These are phyloP conservation scores for Rallus crepitans DNA, from an alignment of 2,797 vertebrate genomes.

Conservation along the genomic window DNA sequence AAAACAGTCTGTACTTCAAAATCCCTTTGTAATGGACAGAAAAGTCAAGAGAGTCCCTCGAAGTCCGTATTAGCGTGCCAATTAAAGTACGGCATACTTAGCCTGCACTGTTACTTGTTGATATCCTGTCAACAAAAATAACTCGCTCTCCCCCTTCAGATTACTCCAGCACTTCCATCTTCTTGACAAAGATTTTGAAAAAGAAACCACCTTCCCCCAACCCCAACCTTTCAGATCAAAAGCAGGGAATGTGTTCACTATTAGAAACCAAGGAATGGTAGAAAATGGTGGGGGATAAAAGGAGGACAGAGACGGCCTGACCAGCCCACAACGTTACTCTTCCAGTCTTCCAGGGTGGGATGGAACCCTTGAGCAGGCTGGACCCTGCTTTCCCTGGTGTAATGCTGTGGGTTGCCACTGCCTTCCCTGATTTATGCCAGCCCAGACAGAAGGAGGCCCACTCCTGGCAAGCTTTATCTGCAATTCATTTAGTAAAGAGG, in stretches of 20 bases:
- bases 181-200: background rate
- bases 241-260: background rate
- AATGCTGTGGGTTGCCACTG: background rate
- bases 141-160: background rate
- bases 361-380: background rate
- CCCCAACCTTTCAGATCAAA: background rate
- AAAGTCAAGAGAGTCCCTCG: background rate
- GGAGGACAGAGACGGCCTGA: background rate
- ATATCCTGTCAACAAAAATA: constrained; percentile 53
- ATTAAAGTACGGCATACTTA: constrained; percentile 39
- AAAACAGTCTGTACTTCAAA: background rate
- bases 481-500: constrained; percentile 59
- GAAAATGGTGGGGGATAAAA: background rate
- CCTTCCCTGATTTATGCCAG: background rate
- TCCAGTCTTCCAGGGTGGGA: background rate
- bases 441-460: background rate
- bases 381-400: background rate
- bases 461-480: constrained; percentile 35
- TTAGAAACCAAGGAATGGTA: background rate
- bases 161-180: background rate
- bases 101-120: constrained; percentile 37
- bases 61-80: constrained; percentile 4
- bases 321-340: rapidly evolving
- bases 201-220: background rate
- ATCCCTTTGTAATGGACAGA: constrained; percentile 1